Evolutionary conservation across 2,888 invertebrate species (phyloP), one percentile per base, ranked within the genome.

Genomic region (Tenthredo mesomela): DNA sequence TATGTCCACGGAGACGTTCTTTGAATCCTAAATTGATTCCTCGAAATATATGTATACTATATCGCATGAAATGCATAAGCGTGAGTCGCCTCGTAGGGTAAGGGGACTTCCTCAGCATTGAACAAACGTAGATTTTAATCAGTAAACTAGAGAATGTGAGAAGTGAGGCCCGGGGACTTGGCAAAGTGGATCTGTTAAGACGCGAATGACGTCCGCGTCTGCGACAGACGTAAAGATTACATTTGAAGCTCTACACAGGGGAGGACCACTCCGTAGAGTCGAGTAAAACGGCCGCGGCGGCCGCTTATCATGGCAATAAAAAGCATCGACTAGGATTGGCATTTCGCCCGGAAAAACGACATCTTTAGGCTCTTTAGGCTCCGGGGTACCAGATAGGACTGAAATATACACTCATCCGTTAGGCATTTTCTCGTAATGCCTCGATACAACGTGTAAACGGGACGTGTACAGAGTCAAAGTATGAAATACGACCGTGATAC

Each of bases 241-340:
- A 88, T 90, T 90, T 85, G 89, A 87, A 87, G 87, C 86, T 67
- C 61, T 82, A 12, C 37, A 29, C 50, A n/a, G 50, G 54, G 77
- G 54, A 40, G 77, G 47, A 33, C 50, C 67, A 33, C 67, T 67
- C 18, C 67, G n/a, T n/a, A 2, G 75, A 33, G 47, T 47, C 21
- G 50, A 77, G 54, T 50, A 50, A 77, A 77, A 47, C 77, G 77
- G 73, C n/a, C 61, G 80, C 54, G 77, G 43, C 10, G 80, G 80
- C 80, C 37, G 89, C 91, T 92, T 92, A 92, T 92, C 92, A 88
- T 84, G 87, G 89, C 89, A 91, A 92, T 92, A 92, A 92, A 92
- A 92, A 89, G 87, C 89, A 90, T 91, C 90, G 90, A 87, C 89
- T 87, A 89, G 90, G 91, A 92, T 92, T 91, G 91, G 91, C 91